Conservation (phyloP, 2,797 vertebrate species). For the Pipistrellus kuhlii region DNA sequence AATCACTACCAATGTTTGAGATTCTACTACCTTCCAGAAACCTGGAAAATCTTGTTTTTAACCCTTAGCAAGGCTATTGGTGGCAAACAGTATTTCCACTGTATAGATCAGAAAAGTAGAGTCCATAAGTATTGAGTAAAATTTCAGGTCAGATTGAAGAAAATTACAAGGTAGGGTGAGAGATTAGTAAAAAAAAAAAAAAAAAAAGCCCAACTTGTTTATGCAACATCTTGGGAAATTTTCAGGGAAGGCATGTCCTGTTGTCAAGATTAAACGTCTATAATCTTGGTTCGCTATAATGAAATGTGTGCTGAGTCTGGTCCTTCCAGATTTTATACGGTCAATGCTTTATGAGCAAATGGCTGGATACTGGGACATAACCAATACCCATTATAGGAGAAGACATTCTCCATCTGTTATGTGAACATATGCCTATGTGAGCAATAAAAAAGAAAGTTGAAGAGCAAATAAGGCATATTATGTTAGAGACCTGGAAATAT, state of each 20-base stretch:
- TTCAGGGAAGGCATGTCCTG: background rate
- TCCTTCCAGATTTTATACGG: background rate
- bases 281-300: background rate
- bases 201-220: background rate
- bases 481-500: background rate
- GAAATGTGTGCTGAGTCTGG: background rate
- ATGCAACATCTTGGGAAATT: background rate
- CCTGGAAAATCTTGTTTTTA: background rate
- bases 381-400: background rate
- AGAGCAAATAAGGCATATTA: background rate
- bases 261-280: background rate
- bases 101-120: background rate
- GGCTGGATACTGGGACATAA: background rate
- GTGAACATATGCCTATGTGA: background rate
- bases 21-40: background rate
- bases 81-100: background rate
- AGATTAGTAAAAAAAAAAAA: slow-evolving; percentile 16
- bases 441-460: background rate
- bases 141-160: background rate
- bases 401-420: background rate
- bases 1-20: background rate
- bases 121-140: background rate
- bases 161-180: background rate
- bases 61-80: background rate
- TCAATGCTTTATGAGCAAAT: background rate